Base-by-base conservation (phyloP, 1,140 invertebrate species). In the Diabrotica undecimpunctata region DNA sequence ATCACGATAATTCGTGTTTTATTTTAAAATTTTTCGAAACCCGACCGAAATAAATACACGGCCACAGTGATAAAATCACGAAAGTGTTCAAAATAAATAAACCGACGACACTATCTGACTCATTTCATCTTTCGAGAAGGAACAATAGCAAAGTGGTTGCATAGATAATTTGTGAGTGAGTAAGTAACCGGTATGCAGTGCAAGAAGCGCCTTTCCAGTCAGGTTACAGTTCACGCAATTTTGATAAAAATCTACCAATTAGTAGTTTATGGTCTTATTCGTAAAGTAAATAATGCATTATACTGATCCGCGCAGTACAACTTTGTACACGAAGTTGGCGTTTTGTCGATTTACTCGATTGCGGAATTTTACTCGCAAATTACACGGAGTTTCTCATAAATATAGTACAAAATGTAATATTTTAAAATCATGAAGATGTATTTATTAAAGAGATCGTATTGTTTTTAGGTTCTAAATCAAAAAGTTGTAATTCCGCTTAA, bases 181-280 rank as follows among this genome's bases (percentile, higher is more conserved):
- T 50, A 51, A 56, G 11, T 39, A 54, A 55, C 65, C 67, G 64
- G 60, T 64, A 66, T 69, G 66, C 62, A 65, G 65, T 62, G 56
- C 59, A 56, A 50, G 65, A 67, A 69, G 69, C 70, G 67, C 67
- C 70, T 70, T 70, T 70, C 64, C 64, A 8, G 41, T 52, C 69
- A 72, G 72, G 70, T 74, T 74, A 70, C 70, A 74, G 72, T 74
- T 74, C 72, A 74, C 68, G 72, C 70, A 70, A 58, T 66, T 64
- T 53, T 55, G 72, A 74, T 74, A 74, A 72, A 72, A 70, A 74
- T 74, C 72, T 72, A 70, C 72, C 72, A 74, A 74, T 74, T 74
- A 74, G 72, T 70, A 69, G 68, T 74, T 74, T 74, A 72, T 72
- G 64, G 68, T 61, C 68, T 66, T 60, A 56, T 51, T 69, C 61